These are phyloP conservation scores for Clusia tigrina DNA, from an alignment of 2,888 invertebrate species.

Conservation along the genomic window DNA sequence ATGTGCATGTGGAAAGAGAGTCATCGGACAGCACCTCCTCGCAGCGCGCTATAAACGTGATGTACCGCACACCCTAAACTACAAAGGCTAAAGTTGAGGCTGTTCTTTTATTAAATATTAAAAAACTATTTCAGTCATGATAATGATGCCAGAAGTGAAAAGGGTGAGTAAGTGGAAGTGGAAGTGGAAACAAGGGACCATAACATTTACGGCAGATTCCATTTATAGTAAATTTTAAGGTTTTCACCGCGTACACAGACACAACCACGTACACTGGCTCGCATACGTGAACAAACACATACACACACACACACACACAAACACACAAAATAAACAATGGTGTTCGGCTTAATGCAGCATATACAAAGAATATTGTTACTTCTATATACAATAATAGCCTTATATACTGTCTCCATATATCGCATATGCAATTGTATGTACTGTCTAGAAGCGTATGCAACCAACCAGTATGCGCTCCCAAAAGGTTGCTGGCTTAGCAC, in stretches of 20 bases:
- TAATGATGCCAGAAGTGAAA: no score
- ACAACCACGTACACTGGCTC: no score
- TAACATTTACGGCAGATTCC: no score
- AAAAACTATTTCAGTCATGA: no score
- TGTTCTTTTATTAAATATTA: background rate
- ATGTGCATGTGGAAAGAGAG: background rate
- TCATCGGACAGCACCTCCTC: no score
- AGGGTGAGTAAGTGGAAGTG: no score
- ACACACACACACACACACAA: constrained; percentile 3
- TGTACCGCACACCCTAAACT: background rate
- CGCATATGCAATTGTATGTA: background rate
- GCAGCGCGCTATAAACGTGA: background rate
- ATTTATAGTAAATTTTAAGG: no score
- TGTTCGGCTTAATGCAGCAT: background rate
- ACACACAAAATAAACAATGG: background rate
- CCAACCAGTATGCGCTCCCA: constrained; percentile 9
- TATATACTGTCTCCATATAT: background rate
- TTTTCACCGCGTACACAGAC: no score
- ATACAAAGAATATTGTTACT: background rate
- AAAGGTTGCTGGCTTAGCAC: constrained; percentile 4
- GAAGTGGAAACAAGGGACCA: no score
- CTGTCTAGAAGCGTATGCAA: background rate
- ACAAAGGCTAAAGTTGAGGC: no score
- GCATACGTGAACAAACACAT: no score
- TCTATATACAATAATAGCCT: background rate